phyloP scores from a whole-genome alignment of 2,888 invertebrate genomes.

The Crocallis elinguaria region DNA sequence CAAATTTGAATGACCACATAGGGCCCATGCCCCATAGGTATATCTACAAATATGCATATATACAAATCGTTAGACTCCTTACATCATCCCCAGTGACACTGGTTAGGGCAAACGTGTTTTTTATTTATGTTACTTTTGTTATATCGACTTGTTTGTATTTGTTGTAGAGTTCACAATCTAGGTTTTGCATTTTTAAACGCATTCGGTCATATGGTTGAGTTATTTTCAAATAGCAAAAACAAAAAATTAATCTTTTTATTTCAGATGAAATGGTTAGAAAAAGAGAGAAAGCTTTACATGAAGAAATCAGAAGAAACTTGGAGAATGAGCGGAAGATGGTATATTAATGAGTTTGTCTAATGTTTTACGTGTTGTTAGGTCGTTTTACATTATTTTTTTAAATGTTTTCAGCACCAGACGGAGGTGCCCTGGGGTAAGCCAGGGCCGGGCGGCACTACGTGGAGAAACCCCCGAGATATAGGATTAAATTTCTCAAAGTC shows the following conservation, averaged over 20 bases:
- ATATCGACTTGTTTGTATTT: too few species aligned
- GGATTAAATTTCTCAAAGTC: constrained; percentile 91
- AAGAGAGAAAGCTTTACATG: constrained; percentile 76
- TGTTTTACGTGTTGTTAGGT: neutral
- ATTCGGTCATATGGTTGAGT: neutral
- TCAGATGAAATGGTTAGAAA: constrained; percentile 85
- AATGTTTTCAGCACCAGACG: constrained; percentile 66
- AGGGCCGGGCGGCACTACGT: constrained; percentile 89
- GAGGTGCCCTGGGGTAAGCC: constrained; percentile 87
- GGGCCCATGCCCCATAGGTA: too few species aligned
- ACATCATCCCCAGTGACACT: too few species aligned
- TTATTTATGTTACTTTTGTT: too few species aligned
- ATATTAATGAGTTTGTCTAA: constrained; percentile 44
- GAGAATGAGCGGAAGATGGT: constrained; percentile 85
- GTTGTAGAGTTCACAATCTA: too few species aligned
- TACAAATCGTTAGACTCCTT: too few species aligned
- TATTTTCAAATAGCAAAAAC: too few species aligned
- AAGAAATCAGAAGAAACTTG: constrained; percentile 73
- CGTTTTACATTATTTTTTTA: constrained; percentile 19
- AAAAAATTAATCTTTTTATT: constrained; percentile 9
- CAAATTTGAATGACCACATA: too few species aligned
- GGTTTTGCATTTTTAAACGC: too few species aligned
- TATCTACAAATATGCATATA: too few species aligned
- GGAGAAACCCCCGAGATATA: constrained; percentile 89
- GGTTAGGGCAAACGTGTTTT: too few species aligned